Conservation (phyloP, 2,797 vertebrate genomes). For the Uromys caudimaculatus region DNA sequence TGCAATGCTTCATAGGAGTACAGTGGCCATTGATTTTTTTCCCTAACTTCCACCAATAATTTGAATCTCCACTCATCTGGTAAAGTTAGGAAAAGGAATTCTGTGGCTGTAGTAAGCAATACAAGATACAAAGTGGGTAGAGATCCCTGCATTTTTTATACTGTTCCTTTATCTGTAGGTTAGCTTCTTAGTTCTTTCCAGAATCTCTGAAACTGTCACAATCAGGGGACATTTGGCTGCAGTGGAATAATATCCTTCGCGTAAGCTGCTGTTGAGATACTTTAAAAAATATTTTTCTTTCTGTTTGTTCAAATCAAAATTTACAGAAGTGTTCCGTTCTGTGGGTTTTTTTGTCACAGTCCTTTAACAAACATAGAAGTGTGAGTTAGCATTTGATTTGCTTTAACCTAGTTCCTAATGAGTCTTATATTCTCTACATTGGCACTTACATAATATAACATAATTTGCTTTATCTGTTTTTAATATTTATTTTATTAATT, state of each 20-base stretch:
- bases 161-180: neutral
- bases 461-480: neutral
- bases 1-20: neutral
- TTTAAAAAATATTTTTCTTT: constrained; percentile 4
- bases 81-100: neutral
- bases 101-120: neutral
- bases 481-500: constrained; percentile 39
- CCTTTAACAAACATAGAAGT: neutral
- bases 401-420: neutral
- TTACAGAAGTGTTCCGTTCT: neutral
- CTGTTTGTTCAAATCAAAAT: neutral
- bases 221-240: neutral
- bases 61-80: constrained; percentile 25
- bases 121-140: neutral
- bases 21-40: neutral
- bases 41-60: constrained; percentile 17
- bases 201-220: constrained; percentile 12
- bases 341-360: neutral
- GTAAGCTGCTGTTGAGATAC: neutral
- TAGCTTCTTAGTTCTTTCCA: neutral
- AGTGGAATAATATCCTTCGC: neutral
- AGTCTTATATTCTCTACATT: constrained; percentile 18
- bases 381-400: constrained; percentile 1
- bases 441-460: neutral
- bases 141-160: neutral